These are phyloP conservation scores for Dendrocincla tyrannina DNA, from an alignment of 2,797 vertebrate species.

Conservation along the genomic window DNA sequence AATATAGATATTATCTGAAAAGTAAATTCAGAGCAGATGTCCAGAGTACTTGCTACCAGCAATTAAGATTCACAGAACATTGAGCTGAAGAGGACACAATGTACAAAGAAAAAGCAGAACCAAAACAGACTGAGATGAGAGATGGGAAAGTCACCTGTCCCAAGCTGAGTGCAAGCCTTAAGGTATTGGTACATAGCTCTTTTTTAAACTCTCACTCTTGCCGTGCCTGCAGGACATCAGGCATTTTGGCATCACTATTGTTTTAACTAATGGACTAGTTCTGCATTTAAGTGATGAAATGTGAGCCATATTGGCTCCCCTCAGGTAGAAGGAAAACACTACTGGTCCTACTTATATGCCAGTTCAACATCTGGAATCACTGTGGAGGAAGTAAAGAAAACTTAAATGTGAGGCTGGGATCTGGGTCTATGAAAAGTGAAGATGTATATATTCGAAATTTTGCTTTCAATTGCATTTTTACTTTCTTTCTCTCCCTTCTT, in stretches of 20 bases:
- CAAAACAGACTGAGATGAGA: constrained; percentile 12
- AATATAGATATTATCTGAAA: constrained; percentile 61
- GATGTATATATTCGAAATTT: background rate
- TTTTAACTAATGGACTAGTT: constrained; percentile 19
- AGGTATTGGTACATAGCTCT: background rate
- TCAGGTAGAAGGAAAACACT: background rate
- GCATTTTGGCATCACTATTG: background rate
- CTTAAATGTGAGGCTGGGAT: background rate
- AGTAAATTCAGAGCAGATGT: constrained; percentile 74
- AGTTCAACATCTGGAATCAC: background rate
- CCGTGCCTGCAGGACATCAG: background rate
- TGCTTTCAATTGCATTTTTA: background rate
- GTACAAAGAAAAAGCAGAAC: background rate
- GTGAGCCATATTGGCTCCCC: background rate
- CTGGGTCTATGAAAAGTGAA: background rate
- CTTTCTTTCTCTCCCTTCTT: background rate
- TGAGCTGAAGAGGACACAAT: background rate
- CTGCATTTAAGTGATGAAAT: constrained; percentile 6
- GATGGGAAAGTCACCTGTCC: constrained; percentile 19
- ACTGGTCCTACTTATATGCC: background rate
- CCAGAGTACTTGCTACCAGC: constrained; percentile 56
- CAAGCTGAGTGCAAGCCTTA: background rate
- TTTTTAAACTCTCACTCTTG: background rate
- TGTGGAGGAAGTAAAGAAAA: background rate
- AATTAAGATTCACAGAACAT: constrained; percentile 38